Evolutionary conservation across 2,113 vertebrate genomes (phyloP), one percentile per base, ranked within the genome.

Genomic region (Anser brachyrhynchus): DNA sequence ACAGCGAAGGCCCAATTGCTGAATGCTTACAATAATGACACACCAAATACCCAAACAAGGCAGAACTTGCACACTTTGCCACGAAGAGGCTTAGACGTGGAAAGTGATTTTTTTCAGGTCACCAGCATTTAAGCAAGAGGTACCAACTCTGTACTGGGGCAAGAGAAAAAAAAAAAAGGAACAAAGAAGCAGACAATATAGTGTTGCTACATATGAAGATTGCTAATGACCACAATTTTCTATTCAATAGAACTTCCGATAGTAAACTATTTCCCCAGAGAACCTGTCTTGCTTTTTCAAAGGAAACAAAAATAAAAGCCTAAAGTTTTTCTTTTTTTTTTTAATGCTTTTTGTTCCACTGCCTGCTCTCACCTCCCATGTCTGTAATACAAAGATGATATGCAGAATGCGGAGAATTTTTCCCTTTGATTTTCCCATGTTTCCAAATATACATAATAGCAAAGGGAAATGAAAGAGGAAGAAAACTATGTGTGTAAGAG

Each of bases 21-120:
- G 59, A n/a, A 6, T 0, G 25, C 65, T 77, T 28, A 41, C 29
- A n/a, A 1, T 7, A 49, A 67, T 0, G 0, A 20, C 7, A 29
- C 26, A 61, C 33, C 62, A 46, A 82, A 33, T 1, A 81, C 26
- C n/a, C 44, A 41, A 65, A 49, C 1, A 2, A 72, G 44, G 29
- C 43, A 64, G 29, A 28, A 46, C 58, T 44, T 76, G 44, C 76
- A 76, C 52, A 22, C 39, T 52, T 44, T 1, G 25, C 57, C 77
- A 70, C 25, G 35, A 39, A 65, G 11, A 70, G 33, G n/a, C 41
- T 49, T 23, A 28, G 22, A n/a, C 7, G 9, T 9, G 22, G 35
- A 64, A 84, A 69, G 43, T 4, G 35, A 54, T 39, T 39, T 75
- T 62, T n/a, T 54, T 70, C 13, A 33, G 23, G 69, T 58, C 81